These are phyloP conservation scores for Mechanitis messenoides DNA, from an alignment of 2,888 invertebrate genomes.

Conservation along the genomic window DNA sequence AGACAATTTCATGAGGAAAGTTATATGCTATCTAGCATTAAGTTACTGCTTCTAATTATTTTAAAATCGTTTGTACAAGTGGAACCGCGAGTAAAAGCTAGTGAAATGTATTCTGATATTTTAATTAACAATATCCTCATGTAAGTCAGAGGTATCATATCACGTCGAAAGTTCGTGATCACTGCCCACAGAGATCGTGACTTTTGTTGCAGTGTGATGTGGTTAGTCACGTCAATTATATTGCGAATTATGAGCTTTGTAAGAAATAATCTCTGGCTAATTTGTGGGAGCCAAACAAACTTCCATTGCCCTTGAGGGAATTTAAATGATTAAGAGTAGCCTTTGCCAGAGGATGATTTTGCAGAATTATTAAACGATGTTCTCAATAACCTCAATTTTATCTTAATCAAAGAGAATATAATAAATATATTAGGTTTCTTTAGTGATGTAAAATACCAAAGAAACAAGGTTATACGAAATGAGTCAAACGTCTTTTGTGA, in stretches of 20 bases:
- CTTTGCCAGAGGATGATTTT: neutral
- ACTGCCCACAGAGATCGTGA: neutral
- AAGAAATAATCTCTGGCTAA: conserved; percentile 7
- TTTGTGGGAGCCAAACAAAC: conserved; percentile 10
- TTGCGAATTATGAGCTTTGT: conserved; percentile 8
- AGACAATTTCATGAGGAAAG: no score
- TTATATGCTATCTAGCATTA: no score
- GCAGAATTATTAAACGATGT: neutral
- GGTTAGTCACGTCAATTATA: neutral
- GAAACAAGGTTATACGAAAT: neutral
- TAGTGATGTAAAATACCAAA: no score
- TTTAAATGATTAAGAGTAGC: neutral
- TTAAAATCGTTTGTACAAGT: no score
- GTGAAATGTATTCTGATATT: no score
- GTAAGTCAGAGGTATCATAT: neutral
- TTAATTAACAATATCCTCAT: neutral
- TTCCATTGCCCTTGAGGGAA: neutral
- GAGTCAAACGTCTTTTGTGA: neutral
- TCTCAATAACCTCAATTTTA: no score
- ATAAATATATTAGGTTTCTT: no score
- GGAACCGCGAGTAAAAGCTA: no score
- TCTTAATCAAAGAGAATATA: no score
- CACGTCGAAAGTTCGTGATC: neutral
- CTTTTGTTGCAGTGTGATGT: neutral
- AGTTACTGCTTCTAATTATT: no score